Evolutionary conservation across 2,797 vertebrate species (phyloP), one percentile per base, ranked within the genome.

Genomic region (Chrosomus eos): DNA sequence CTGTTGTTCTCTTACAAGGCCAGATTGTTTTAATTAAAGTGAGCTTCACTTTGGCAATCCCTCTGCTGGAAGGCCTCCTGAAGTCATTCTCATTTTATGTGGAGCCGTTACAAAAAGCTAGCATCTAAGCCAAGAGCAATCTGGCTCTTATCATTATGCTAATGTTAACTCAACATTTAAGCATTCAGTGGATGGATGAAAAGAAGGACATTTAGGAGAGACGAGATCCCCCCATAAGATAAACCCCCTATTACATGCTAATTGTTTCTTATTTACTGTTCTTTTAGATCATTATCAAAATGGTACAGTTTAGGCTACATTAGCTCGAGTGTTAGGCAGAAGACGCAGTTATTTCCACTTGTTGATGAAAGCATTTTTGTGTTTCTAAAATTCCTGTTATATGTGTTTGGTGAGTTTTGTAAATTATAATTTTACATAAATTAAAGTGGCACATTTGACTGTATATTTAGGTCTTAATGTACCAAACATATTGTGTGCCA

Each of bases 231-330:
- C 89, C 5, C 19, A 36, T 38, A 38, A 83, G 93, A 94, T 94
- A 93, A 92, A 85, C 87, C 74, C 82, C 89, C 90, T n/a, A 93
- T 94, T 95, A 94, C 91, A 93, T 94, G 91, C 89, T 91, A 94
- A 94, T 93, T 92, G 84, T 70, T 89, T 84, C 88, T 88, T 86
- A 90, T 94, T 94, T 91, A 81, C 88, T 88, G 86, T 84, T 85
- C 91, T 88, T 91, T 88, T 78, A 92, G 94, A 95, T 95, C 21
- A 10, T 71, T 87, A 93, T 93, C 93, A 82, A 19, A 71, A 48
- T 62, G n/a, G 33, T 36, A 43, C 23, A 28, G 76, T 55, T 82
- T 43, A 62, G 71, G 72, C 36, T 75, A 43, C 77, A 51, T 83
- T 43, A 58, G 77, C 28, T 81, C 78, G 71, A 85, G 90, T 84